Conservation (phyloP, 2,797 vertebrate species). For the Sitta carolinensis region DNA sequence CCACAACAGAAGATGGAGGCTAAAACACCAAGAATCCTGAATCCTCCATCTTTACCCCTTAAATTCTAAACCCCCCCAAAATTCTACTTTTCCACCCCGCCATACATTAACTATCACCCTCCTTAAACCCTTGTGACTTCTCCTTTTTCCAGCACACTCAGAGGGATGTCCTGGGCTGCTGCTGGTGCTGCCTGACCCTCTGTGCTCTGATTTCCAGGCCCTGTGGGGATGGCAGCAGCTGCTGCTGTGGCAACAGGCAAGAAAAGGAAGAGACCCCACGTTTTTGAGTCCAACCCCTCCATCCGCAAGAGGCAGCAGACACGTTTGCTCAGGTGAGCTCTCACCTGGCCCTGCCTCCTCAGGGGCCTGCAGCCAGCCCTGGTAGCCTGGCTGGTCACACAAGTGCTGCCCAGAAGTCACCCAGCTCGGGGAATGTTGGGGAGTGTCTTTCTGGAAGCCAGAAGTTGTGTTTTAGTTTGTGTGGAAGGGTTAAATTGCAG, state of each 20-base stretch:
- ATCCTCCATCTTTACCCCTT: too few species aligned
- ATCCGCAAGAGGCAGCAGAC: conserved; percentile 98
- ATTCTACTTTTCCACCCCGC: too few species aligned
- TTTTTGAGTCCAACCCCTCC: conserved; percentile 97
- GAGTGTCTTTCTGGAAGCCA: not conserved
- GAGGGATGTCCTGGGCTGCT: too few species aligned
- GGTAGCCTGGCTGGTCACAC: fast-evolving
- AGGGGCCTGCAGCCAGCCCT: fast-evolving
- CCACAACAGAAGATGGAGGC: too few species aligned
- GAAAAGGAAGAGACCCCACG: conserved; percentile 95
- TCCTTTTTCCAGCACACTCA: too few species aligned
- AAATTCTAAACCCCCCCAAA: too few species aligned
- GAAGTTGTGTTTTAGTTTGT: not conserved
- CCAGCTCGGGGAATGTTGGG: not conserved
- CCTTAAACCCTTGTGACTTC: too few species aligned
- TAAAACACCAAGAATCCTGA: too few species aligned
- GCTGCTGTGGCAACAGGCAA: conserved; percentile 97
- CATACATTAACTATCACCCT: too few species aligned
- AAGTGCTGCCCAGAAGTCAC: not conserved
- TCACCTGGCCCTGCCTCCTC: not conserved
- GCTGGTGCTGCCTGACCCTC: not conserved
- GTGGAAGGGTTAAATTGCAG: not conserved
- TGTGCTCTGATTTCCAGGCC: conserved; percentile 80
- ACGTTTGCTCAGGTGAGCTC: conserved; percentile 89
- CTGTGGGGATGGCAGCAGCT: conserved; percentile 97